Evolutionary conservation across 2,113 vertebrate genomes (phyloP).

Genomic region (Psilopogon haemacephalus): DNA sequence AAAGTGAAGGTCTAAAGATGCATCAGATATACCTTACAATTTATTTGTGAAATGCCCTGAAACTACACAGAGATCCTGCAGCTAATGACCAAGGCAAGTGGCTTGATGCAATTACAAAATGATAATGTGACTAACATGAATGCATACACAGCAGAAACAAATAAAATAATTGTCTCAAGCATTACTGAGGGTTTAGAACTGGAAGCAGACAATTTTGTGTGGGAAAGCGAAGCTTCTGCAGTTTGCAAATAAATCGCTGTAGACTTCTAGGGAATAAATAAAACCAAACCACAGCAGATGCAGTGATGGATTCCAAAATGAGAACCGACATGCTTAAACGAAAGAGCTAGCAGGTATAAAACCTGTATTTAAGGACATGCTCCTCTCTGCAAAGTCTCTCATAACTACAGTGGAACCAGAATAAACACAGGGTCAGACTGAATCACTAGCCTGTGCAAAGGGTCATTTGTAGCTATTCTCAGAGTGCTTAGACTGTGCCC

Average conservation of each 20-base stretch:
- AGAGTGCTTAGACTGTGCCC: conserved; percentile 43
- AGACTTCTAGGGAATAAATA: not conserved
- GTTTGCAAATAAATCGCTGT: not conserved
- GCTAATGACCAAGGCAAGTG: not conserved
- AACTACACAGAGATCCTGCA: not conserved
- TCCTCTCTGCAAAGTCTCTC: not conserved
- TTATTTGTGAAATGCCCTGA: not conserved
- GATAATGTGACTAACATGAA: not conserved
- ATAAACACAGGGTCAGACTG: not conserved
- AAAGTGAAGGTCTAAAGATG: not conserved
- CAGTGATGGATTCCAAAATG: not conserved
- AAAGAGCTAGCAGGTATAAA: not conserved
- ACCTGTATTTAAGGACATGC: not conserved
- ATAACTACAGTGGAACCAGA: not conserved
- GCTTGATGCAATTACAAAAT: conserved; percentile 4
- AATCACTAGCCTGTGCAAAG: conserved; percentile 22
- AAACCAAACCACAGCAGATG: not conserved
- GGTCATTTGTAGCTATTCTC: conserved; percentile 48
- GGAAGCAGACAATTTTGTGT: not conserved
- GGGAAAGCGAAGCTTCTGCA: not conserved
- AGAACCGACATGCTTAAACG: not conserved
- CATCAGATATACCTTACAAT: not conserved
- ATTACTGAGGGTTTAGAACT: not conserved
- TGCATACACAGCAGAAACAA: not conserved
- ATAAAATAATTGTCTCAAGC: conserved; percentile 19